Conservation (phyloP, 2,797 vertebrate species). For the Leptatherina wallacei region DNA sequence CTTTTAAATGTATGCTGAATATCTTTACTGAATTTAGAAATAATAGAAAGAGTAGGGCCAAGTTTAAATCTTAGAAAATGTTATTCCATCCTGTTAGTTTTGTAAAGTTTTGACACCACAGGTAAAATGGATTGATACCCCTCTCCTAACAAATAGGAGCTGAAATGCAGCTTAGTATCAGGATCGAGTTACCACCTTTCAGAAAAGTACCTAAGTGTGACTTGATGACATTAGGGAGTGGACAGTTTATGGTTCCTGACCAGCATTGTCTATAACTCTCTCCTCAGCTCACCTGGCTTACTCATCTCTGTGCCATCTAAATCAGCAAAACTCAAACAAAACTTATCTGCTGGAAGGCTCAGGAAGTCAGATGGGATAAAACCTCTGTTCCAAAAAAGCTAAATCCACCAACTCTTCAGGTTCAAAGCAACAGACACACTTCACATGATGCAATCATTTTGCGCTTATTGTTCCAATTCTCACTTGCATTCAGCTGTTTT, state of each 20-base stretch:
- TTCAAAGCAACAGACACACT: conserved; percentile 72
- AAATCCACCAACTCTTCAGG: conserved; percentile 60
- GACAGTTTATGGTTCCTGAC: conserved; percentile 8
- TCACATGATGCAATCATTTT: conserved; percentile 77
- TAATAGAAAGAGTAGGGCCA: neutral
- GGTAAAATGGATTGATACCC: neutral
- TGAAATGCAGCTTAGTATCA: neutral
- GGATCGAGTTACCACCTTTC: neutral
- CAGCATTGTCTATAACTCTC: conserved; percentile 39
- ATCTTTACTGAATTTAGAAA: neutral
- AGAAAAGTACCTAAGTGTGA: neutral
- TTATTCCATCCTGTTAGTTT: neutral
- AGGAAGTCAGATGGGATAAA: conserved; percentile 69
- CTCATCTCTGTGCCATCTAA: conserved; percentile 55
- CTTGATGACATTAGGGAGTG: neutral
- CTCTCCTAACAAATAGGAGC: neutral
- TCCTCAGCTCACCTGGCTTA: conserved; percentile 59
- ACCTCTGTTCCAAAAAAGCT: conserved; percentile 69
- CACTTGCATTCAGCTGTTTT: conserved; percentile 65
- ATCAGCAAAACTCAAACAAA: conserved; percentile 70
- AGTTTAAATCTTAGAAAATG: neutral
- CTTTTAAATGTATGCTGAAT: too few relatives aligned
- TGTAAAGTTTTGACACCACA: neutral
- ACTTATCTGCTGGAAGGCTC: conserved; percentile 58
- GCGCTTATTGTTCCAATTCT: conserved; percentile 68